A percentile compares a stretch with the other conserved stretches of the same genome.
Conservation (phyloP, 2,113 vertebrate genomes). For the Merops nubicus region DNA sequence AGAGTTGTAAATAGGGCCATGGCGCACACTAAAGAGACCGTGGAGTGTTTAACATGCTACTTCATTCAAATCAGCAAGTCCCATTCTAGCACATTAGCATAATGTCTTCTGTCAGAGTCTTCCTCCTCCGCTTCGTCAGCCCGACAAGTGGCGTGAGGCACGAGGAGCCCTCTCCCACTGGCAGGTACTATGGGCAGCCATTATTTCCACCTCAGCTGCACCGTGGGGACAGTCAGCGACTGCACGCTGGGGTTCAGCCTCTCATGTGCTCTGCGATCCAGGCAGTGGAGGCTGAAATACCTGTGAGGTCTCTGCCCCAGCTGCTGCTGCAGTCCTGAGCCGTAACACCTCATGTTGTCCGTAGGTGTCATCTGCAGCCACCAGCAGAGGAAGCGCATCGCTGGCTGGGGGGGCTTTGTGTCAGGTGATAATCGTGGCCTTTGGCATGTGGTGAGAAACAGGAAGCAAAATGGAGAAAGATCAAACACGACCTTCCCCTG, state of each 20-base stretch:
- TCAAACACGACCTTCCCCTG: not conserved
- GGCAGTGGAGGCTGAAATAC: not conserved
- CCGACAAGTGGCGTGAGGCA: not conserved
- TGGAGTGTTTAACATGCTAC: slow-evolving; percentile 25
- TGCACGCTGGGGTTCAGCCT: not conserved
- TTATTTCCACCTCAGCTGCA: slow-evolving; percentile 59
- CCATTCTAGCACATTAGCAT: slow-evolving; percentile 39
- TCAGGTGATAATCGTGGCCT: not conserved
- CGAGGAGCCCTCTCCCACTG: not conserved
- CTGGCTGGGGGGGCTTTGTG: not conserved
- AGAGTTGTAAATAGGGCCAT: slow-evolving; percentile 28
- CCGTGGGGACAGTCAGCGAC: not conserved
- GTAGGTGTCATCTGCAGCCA: not conserved
- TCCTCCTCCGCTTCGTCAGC: not conserved
- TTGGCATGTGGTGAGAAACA: not conserved
- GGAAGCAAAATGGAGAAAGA: not conserved
- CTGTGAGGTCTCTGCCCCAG: not conserved
- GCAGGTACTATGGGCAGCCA: slow-evolving; percentile 1
- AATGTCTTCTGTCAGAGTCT: slow-evolving; percentile 38
- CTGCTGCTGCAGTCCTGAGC: not conserved
- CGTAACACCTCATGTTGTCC: not conserved
- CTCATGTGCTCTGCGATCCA: not conserved
- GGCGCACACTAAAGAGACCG: not conserved
- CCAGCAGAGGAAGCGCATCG: not conserved
- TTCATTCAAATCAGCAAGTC: slow-evolving; percentile 56